Conservation (phyloP, 2,888 invertebrate species). For the Kuschelorhynchus macadamiae region DNA sequence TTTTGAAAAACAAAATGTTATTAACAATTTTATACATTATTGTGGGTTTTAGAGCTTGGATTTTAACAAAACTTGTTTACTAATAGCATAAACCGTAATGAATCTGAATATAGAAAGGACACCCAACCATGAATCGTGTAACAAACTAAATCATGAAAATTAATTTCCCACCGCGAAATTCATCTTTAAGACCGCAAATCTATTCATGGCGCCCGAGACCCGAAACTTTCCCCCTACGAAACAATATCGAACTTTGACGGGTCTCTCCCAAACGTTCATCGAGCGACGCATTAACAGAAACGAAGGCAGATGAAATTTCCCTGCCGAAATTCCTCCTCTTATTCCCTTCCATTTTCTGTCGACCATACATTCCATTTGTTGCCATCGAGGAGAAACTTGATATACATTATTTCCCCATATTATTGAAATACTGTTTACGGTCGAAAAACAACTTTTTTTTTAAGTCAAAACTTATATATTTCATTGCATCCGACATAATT, state of each 20-base stretch:
- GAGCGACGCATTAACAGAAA: slow-evolving; percentile 10
- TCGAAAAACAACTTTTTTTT: too few relatives aligned
- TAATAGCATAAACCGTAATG: too few relatives aligned
- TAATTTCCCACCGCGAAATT: slow-evolving; percentile 6
- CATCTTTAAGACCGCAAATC: slow-evolving; percentile 5
- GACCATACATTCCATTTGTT: slow-evolving; percentile 11
- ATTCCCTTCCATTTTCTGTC: slow-evolving; percentile 15
- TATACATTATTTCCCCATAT: too few relatives aligned
- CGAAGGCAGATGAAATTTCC: not conserved
- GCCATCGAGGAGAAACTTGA: not conserved
- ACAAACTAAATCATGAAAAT: not conserved
- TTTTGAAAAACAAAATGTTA: too few relatives aligned
- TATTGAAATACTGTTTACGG: too few relatives aligned
- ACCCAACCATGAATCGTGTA: too few relatives aligned
- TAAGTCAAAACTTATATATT: too few relatives aligned
- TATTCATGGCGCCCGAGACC: slow-evolving; percentile 7
- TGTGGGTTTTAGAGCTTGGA: too few relatives aligned
- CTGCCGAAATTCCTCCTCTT: not conserved
- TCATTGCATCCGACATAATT: too few relatives aligned
- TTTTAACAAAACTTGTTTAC: too few relatives aligned
- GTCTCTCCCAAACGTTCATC: not conserved
- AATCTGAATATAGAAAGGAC: too few relatives aligned
- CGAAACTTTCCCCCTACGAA: slow-evolving; percentile 6
- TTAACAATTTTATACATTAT: too few relatives aligned
- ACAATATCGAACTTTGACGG: slow-evolving; percentile 12